These are phyloP conservation scores for Grus americana DNA, from an alignment of 2,113 vertebrate species.

Conservation along the genomic window DNA sequence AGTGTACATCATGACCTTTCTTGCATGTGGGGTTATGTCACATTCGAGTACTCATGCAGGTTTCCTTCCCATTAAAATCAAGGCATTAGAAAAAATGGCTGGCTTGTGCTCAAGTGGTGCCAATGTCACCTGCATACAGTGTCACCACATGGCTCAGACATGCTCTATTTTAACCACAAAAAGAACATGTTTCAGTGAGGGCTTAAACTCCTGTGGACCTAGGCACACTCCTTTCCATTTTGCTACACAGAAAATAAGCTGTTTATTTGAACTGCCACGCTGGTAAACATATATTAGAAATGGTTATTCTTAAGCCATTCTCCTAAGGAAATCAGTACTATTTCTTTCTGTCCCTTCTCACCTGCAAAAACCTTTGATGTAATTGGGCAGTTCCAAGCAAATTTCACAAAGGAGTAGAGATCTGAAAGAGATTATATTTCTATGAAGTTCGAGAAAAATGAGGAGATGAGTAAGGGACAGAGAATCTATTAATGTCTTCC, in stretches of 20 bases:
- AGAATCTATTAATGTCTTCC: not conserved
- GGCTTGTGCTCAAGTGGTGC: not conserved
- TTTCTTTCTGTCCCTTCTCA: not conserved
- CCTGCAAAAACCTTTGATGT: not conserved
- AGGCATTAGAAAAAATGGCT: not conserved
- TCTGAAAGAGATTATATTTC: not conserved
- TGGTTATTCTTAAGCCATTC: not conserved
- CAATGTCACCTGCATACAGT: not conserved
- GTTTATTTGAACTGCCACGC: not conserved
- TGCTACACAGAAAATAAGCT: not conserved
- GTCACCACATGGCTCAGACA: not conserved
- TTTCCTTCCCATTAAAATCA: not conserved
- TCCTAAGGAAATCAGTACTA: not conserved
- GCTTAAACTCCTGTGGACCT: not conserved
- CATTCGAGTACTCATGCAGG: not conserved
- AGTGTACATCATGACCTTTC: not conserved
- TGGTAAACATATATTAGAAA: not conserved
- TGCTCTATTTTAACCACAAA: not conserved
- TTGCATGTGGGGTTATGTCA: not conserved
- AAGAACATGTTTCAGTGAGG: not conserved
- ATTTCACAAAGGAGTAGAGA: not conserved
- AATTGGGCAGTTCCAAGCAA: not conserved
- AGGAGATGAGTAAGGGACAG: not conserved
- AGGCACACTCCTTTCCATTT: not conserved
- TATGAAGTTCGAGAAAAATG: not conserved